A percentile compares a stretch with the other conserved stretches of the same genome.
Conservation (phyloP, 2,888 invertebrate genomes). For the Lepidocyrtinus sp. region DNA sequence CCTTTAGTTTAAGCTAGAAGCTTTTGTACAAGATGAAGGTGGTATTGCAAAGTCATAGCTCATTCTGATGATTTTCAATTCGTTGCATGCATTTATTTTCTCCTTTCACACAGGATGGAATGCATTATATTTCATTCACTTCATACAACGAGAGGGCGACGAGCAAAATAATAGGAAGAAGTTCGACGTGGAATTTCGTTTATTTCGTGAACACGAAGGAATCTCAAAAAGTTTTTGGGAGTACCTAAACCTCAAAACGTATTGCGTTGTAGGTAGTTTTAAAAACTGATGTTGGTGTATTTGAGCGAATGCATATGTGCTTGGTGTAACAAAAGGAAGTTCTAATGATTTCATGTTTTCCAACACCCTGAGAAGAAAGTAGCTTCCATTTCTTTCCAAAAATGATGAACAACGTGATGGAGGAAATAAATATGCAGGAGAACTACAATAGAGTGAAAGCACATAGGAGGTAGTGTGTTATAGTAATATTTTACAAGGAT, state of each 20-base stretch:
- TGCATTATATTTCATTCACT: slow-evolving; percentile 42
- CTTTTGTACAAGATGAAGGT: slow-evolving; percentile 12
- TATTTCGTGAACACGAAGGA: too few relatives aligned
- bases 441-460: too few relatives aligned
- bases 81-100: slow-evolving; percentile 34
- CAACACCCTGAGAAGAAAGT: too few relatives aligned
- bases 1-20: too few relatives aligned
- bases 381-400: too few relatives aligned
- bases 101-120: slow-evolving; percentile 39
- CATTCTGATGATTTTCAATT: slow-evolving; percentile 48
- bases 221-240: too few relatives aligned
- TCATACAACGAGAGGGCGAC: too few relatives aligned
- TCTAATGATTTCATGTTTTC: slow-evolving; percentile 28
- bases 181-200: slow-evolving; percentile 24
- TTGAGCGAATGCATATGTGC: neutral
- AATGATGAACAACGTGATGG: too few relatives aligned
- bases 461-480: too few relatives aligned
- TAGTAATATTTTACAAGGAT: slow-evolving; percentile 1
- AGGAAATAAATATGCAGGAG: too few relatives aligned
- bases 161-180: slow-evolving; percentile 39
- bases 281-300: slow-evolving; percentile 1
- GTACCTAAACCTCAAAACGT: too few relatives aligned
- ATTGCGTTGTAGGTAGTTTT: slow-evolving; percentile 7
- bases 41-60: slow-evolving; percentile 45
- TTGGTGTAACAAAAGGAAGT: slow-evolving; percentile 35